Percentiles rank a stretch among this genome's conserved stretches.
These are phyloP conservation scores for Octopus sinensis DNA, from an alignment of 1,140 invertebrate species.

Conservation along the genomic window DNA sequence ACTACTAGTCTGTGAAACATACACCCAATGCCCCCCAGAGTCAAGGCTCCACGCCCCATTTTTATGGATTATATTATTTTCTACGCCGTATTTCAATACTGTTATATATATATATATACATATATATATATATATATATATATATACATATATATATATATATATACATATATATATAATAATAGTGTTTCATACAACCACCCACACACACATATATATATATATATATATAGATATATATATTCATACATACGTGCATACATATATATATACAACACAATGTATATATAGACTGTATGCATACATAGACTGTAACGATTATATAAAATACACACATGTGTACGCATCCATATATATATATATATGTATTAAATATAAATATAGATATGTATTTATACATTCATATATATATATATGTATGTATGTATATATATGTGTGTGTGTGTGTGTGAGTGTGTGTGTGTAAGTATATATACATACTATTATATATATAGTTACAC, in stretches of 20 bases:
- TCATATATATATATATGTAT: conserved; percentile 11
- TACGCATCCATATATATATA: not conserved
- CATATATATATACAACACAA: not conserved
- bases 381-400: not conserved
- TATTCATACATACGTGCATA: not conserved
- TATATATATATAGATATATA: conserved; percentile 3
- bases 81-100: not conserved
- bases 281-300: not conserved
- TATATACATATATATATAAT: not conserved
- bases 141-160: not conserved
- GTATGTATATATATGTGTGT: conserved; percentile 14
- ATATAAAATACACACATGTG: not conserved
- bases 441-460: too few relatives aligned
- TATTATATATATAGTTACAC: conserved; percentile 4
- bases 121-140: not conserved
- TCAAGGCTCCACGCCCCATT: too few relatives aligned
- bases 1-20: too few relatives aligned
- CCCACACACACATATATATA: not conserved
- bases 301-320: not conserved
- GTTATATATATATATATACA: not conserved
- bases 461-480: not conserved
- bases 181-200: not conserved
- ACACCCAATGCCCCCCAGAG: too few relatives aligned
- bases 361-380: conserved; percentile 7
- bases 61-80: not conserved